These are phyloP conservation scores for Helicoverpa armigera DNA, from an alignment of 1,140 invertebrate genomes.

Conservation along the genomic window DNA sequence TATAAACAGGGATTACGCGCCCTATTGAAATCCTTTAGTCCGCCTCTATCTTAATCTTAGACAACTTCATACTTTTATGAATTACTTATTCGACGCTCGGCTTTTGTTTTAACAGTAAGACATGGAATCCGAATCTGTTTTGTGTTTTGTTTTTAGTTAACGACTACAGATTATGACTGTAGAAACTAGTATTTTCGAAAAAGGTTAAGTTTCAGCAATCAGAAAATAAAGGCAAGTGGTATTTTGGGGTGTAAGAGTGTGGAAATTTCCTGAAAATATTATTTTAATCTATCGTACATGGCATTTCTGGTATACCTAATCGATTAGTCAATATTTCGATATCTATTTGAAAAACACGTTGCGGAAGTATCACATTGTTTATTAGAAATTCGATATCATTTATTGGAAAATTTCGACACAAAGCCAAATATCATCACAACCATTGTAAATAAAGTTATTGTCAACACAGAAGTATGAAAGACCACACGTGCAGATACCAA, in stretches of 20 bases:
- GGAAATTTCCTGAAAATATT: too few species aligned
- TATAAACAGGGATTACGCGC: constrained; percentile 57
- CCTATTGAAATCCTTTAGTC: constrained; percentile 54
- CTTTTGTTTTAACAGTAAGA: constrained; percentile 8
- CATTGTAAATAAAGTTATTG: neutral
- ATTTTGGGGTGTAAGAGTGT: too few species aligned
- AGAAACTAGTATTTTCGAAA: too few species aligned
- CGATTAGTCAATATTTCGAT: neutral
- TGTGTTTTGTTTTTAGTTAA: neutral
- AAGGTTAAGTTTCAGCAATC: too few species aligned
- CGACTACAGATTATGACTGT: too few species aligned
- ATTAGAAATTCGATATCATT: constrained; percentile 5
- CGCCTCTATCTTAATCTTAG: constrained; percentile 51
- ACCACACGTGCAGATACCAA: neutral
- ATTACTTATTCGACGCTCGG: constrained; percentile 8
- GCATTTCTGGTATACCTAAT: too few species aligned
- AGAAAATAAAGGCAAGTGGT: too few species aligned
- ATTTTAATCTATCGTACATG: too few species aligned
- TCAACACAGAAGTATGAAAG: neutral
- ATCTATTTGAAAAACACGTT: neutral
- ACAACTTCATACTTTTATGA: constrained; percentile 46
- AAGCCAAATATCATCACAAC: neutral
- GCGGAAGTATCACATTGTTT: constrained; percentile 7
- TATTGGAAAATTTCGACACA: neutral
- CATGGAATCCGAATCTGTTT: neutral